Conservation (phyloP, 2,888 invertebrate genomes). For the Drosophila robusta region DNA sequence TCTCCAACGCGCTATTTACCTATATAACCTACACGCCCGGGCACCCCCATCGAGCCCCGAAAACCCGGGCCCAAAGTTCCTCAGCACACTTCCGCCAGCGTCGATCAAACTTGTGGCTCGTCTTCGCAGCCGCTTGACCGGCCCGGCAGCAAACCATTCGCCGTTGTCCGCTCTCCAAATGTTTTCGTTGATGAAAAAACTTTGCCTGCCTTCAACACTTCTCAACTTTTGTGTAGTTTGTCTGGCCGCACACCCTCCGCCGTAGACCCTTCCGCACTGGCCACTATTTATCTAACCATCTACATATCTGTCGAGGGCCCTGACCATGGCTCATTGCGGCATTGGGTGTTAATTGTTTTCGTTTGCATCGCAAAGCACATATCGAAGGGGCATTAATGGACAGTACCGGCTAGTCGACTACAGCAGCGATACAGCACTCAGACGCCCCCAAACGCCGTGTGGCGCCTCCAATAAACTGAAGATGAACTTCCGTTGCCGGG, state of each 20-base stretch:
- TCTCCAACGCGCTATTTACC: constrained; percentile 66
- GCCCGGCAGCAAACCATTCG: constrained; percentile 62
- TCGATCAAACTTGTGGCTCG: constrained; percentile 66
- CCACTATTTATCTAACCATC: constrained; percentile 27
- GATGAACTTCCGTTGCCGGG: constrained; percentile 74
- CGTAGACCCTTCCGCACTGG: not conserved
- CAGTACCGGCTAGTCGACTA: constrained; percentile 13
- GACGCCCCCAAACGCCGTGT: constrained; percentile 57
- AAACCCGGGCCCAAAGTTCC: constrained; percentile 52
- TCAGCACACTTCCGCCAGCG: constrained; percentile 64
- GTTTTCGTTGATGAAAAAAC: constrained; percentile 81
- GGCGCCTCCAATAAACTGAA: constrained; percentile 76
- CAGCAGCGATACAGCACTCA: constrained; percentile 36
- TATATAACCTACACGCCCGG: constrained; percentile 19
- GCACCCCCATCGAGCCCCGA: constrained; percentile 6
- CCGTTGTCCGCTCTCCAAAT: constrained; percentile 49
- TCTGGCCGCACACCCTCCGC: constrained; percentile 31
- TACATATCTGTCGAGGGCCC: constrained; percentile 31
- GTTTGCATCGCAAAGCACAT: constrained; percentile 72
- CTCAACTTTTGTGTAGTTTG: constrained; percentile 72
- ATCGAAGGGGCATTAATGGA: constrained; percentile 76
- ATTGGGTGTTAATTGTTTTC: constrained; percentile 80
- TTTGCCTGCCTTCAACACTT: constrained; percentile 78
- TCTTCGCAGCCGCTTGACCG: constrained; percentile 65
- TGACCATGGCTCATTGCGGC: constrained; percentile 66